Evolutionary conservation across 2,113 vertebrate species (phyloP).

Genomic region (Petroica traversi): DNA sequence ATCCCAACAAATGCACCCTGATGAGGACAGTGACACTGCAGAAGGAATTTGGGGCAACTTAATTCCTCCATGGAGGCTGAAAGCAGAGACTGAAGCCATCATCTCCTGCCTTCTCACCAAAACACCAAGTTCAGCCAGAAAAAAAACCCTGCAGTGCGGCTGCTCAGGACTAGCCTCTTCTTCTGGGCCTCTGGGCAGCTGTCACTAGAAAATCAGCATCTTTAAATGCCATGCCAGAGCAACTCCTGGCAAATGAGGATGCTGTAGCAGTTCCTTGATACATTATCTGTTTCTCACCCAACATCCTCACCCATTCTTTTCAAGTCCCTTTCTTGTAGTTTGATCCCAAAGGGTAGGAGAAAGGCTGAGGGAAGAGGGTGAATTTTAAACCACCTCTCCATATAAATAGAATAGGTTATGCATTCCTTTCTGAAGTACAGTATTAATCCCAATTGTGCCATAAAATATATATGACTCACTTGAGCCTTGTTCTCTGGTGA

Average conservation of each 20-base stretch:
- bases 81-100: neutral
- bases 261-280: neutral
- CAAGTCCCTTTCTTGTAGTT: neutral
- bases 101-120: neutral
- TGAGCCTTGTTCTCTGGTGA: slow-evolving; percentile 69
- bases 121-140: neutral
- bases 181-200: neutral
- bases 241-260: fast-evolving
- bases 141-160: neutral
- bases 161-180: neutral
- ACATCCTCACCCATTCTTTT: neutral
- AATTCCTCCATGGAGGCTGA: neutral
- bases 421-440: slow-evolving; percentile 9
- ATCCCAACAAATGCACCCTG: fast-evolving
- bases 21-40: fast-evolving
- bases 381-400: slow-evolving; percentile 33
- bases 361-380: neutral
- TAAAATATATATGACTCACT: slow-evolving; percentile 69
- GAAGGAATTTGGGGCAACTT: neutral
- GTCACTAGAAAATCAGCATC: neutral
- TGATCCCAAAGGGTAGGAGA: neutral
- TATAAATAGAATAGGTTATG: slow-evolving; percentile 33
- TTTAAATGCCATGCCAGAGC: neutral
- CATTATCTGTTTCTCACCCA: neutral
- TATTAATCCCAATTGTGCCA: slow-evolving; percentile 72